Evolutionary conservation across 2,888 invertebrate genomes (phyloP).

Genomic region (Dynastes tityus): DNA sequence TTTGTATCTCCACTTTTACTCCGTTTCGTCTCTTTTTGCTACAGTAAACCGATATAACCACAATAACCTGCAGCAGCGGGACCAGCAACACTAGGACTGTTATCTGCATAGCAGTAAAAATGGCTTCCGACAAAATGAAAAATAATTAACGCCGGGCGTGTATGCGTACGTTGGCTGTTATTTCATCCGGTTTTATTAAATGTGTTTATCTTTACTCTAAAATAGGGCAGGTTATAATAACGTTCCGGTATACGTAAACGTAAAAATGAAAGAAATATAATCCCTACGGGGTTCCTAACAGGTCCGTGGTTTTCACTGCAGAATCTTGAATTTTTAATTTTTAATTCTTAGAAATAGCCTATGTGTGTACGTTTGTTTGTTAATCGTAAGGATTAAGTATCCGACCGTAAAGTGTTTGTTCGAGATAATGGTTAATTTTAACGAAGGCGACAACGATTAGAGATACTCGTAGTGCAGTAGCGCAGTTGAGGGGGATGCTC

Average conservation of each 20-base stretch:
- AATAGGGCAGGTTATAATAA: background rate
- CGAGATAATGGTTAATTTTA: constrained; percentile 40
- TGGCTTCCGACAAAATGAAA: constrained; percentile 33
- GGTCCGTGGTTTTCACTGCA: no score
- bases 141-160: constrained; percentile 34
- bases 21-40: background rate
- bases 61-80: constrained; percentile 1
- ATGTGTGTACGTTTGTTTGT: constrained; percentile 20
- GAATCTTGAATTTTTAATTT: constrained; percentile 38
- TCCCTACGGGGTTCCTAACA: background rate
- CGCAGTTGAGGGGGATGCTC: no score
- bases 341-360: constrained; percentile 32
- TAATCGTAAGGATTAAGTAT: background rate
- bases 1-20: no score
- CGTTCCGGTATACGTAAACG: background rate
- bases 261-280: no score
- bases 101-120: constrained; percentile 40
- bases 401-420: constrained; percentile 30
- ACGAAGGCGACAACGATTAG: constrained; percentile 4
- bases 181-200: constrained; percentile 30
- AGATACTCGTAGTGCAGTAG: background rate
- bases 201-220: constrained; percentile 31
- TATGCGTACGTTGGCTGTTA: background rate
- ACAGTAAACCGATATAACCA: background rate
- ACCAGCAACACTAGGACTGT: background rate